phyloP scores from a whole-genome alignment of 2,797 vertebrate genomes.

The Clangula hyemalis region DNA sequence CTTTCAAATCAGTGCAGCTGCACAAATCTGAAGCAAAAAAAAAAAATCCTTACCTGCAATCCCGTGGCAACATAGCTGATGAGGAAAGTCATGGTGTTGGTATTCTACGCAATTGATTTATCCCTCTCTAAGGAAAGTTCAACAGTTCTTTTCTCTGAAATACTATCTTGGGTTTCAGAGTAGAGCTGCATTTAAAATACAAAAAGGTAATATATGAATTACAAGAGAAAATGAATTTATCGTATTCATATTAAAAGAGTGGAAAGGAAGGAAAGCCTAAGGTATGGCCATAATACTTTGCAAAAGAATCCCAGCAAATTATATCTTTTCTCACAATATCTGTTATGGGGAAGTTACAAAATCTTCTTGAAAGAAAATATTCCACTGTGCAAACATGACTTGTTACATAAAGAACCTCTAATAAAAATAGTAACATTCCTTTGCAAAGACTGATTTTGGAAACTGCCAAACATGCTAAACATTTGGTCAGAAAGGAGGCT shows the following conservation, averaged over 20 bases:
- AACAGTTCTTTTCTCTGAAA: not conserved
- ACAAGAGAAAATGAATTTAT: not conserved
- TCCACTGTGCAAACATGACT: slow-evolving; percentile 7
- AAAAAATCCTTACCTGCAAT: slow-evolving; percentile 24
- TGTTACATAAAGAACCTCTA: slow-evolving; percentile 34
- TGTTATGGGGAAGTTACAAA: not conserved
- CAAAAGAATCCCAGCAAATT: not conserved
- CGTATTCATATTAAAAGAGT: not conserved
- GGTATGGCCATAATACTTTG: not conserved
- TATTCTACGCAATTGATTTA: not conserved
- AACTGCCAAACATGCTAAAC: not conserved
- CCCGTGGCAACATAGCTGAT: not conserved
- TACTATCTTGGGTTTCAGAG: not conserved
- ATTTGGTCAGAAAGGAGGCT: not conserved
- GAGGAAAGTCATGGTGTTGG: not conserved
- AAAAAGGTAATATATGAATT: not conserved
- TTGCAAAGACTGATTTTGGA: slow-evolving; percentile 30
- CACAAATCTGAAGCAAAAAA: not conserved
- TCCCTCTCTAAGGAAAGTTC: not conserved
- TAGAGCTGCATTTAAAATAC: not conserved
- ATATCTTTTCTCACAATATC: not conserved
- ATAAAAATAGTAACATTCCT: slow-evolving; percentile 54
- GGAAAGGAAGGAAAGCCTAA: not conserved
- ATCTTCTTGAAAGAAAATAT: slow-evolving; percentile 7
- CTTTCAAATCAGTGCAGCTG: not conserved